A percentile compares a stretch with the other conserved stretches of the same genome.
phyloP scores from a whole-genome alignment of 2,888 invertebrate genomes.

The Scrobipalpa atriplicella region DNA sequence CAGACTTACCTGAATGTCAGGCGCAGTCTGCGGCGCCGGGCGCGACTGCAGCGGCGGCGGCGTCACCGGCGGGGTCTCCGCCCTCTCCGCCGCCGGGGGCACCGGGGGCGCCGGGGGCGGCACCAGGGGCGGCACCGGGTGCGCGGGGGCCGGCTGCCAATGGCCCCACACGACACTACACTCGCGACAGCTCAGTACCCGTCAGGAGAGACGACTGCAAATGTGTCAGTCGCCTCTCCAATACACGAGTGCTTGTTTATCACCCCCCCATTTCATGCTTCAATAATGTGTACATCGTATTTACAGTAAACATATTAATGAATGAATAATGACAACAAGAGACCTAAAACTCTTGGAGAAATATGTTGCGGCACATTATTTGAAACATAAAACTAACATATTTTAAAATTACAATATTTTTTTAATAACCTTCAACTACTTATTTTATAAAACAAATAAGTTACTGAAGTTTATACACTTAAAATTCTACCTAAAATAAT shows the following conservation, averaged over 20 bases:
- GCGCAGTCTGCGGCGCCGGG: slow-evolving; percentile 32
- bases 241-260: slow-evolving; percentile 1
- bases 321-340: background rate
- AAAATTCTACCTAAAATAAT: background rate
- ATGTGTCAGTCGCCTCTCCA: slow-evolving; percentile 59
- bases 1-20: slow-evolving; percentile 39
- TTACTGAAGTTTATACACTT: background rate
- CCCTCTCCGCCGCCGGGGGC: slow-evolving; percentile 69
- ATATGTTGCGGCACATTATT: too few species aligned
- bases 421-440: background rate
- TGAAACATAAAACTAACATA: too few species aligned
- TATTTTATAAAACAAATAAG: background rate
- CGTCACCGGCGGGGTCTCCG: slow-evolving; percentile 33
- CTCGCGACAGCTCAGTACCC: slow-evolving; percentile 61
- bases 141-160: slow-evolving; percentile 53
- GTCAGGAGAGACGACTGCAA: slow-evolving; percentile 57
- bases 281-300: background rate
- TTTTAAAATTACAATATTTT: too few species aligned
- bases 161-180: slow-evolving; percentile 66
- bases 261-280: background rate
- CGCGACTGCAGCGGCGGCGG: slow-evolving; percentile 38
- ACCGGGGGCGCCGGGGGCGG: slow-evolving; percentile 59
- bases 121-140: slow-evolving; percentile 35
- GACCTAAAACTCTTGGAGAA: too few species aligned
- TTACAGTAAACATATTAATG: background rate